Evolutionary conservation across 2,888 invertebrate species (phyloP), one percentile per base, ranked within the genome.

Genomic region (Dorcus hopei): DNA sequence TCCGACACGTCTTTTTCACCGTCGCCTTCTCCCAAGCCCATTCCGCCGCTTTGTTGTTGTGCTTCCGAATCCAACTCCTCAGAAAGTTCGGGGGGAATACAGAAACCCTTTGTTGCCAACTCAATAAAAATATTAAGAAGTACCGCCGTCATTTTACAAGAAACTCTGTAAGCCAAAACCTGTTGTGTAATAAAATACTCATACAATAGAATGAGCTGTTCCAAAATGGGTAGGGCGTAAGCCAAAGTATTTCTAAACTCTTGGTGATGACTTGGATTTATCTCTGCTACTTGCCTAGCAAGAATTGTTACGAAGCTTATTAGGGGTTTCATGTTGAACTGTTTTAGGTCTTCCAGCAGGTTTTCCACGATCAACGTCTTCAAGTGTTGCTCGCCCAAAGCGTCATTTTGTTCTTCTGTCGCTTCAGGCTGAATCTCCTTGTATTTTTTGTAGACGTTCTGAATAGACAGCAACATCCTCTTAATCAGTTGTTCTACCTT

Each of bases 1-100:
- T 98, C 97, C 0, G 97, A 97, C 26, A 97, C 95, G 77, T 99
- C 98, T 70, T 91, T 94, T 66, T 91, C 88, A 1, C 96, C 96
- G 79, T 90, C 89, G 0, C 97, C 97, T 61, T 97, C 97, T 0
- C 95, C 95, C 3, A 97, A 81, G 0, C 97, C 97, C 73, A 93
- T 90, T 5, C 94, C 94, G 62, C 88, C 86, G 0, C 87, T 82
- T 33, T 82, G 74, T 55, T 69, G 68, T 9, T 70, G 62, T n/a
- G 80, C 80, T 62, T 81, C 80, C 19, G 84, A 84, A 9, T 85
- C 87, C 23, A 87, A 85, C 63, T 88, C 87, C 40, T 90, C 90
- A 69, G 86, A 88, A 69, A 91, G 80, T 72, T 95, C 96, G 3
- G 90, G 87, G 0, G 97, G 96, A 49, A 93, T 86, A 74, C 97